Conservation (phyloP, 2,113 vertebrate genomes). For the Hemichromis elongatus region DNA sequence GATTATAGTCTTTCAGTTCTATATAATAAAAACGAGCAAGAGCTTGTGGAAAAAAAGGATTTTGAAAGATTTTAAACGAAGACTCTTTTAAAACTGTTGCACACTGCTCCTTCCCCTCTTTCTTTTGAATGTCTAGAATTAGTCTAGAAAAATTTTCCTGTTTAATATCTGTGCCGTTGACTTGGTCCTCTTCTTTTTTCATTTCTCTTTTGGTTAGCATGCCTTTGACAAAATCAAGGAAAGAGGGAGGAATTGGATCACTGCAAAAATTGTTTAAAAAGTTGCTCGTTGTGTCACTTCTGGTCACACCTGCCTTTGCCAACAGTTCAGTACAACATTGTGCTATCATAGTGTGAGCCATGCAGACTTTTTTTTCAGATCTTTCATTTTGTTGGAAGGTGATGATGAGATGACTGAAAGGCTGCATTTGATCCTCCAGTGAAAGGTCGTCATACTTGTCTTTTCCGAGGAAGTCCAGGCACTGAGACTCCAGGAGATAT, state of each 20-base stretch:
- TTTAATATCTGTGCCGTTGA: accelerated
- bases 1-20: not conserved
- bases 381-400: not conserved
- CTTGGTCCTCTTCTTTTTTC: not conserved
- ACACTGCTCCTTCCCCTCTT: not conserved
- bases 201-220: slow-evolving; percentile 37
- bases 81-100: not conserved
- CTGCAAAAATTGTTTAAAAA: not conserved
- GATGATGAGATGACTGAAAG: slow-evolving; percentile 19
- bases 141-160: slow-evolving; percentile 15
- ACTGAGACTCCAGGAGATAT: slow-evolving; percentile 27
- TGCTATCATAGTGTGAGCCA: slow-evolving; percentile 45
- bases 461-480: not conserved
- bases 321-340: not conserved
- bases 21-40: slow-evolving; percentile 45
- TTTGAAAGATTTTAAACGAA: accelerated
- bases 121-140: not conserved
- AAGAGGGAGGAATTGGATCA: not conserved
- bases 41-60: slow-evolving; percentile 34
- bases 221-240: slow-evolving; percentile 5
- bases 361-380: not conserved
- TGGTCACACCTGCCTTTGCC: not conserved
- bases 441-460: not conserved
- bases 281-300: slow-evolving; percentile 8
- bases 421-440: slow-evolving; percentile 11